Evolutionary conservation across 2,113 vertebrate genomes (phyloP).

Genomic region (chimpanzee (Pan troglodytes)): NHGRI_mPanTro3-v2.1_pri NC_072401.2:34146001-34146500

Average conservation of each 20-base stretch:
- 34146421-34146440: not conserved
- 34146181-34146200: not conserved
- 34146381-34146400: not conserved
- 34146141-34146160: not conserved
- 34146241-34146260: not conserved
- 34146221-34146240: not conserved
- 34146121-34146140: not conserved
- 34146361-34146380: not conserved
- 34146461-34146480: not conserved
- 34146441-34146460: not conserved
- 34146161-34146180: not conserved
- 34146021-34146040: not conserved
- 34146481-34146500: not conserved
- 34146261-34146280: not conserved
- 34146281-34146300: not conserved
- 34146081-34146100: not conserved
- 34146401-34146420: not conserved
- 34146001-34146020: not conserved
- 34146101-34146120: not conserved
- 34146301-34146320: not conserved
- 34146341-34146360: not conserved
- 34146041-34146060: not conserved
- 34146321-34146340: not conserved
- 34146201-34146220: not conserved
- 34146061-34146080: not conserved